phyloP scores from a whole-genome alignment of 2,797 vertebrate genomes.

The Gambelia wislizenii region DNA sequence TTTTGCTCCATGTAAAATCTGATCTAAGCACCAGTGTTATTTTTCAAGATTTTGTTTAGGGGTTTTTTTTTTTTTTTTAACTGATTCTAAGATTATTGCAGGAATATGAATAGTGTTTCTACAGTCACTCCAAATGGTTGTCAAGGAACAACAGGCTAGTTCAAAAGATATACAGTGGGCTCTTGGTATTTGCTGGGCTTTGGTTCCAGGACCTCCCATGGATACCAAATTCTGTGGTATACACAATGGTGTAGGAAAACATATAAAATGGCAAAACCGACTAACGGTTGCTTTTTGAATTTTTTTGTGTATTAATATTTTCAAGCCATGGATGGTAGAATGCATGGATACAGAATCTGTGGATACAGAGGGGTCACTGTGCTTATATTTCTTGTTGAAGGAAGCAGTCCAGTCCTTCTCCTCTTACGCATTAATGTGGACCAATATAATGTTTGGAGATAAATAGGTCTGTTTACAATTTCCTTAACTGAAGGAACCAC shows the following conservation, averaged over 20 bases:
- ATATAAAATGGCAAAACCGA: too few species aligned
- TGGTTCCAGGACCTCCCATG: too few species aligned
- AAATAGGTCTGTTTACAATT: not conserved
- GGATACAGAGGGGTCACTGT: too few species aligned
- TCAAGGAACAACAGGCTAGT: not conserved
- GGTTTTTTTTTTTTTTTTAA: too few species aligned
- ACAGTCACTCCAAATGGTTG: constrained; percentile 8
- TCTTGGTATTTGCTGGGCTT: too few species aligned
- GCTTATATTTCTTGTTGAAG: not conserved
- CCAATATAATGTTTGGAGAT: not conserved
- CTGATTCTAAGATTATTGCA: constrained; percentile 1
- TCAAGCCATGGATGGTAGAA: too few species aligned
- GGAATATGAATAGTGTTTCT: constrained; percentile 7
- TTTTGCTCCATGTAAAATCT: not conserved
- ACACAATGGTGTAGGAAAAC: too few species aligned
- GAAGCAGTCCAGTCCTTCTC: not conserved
- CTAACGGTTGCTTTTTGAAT: too few species aligned
- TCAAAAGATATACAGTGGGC: not conserved
- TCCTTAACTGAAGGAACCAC: not conserved
- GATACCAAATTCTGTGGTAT: too few species aligned
- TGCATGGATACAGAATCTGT: too few species aligned
- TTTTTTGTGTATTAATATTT: too few species aligned
- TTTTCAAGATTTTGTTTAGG: too few species aligned
- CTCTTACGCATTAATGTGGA: not conserved
- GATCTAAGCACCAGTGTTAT: constrained; percentile 7